Evolutionary conservation across 2,113 vertebrate genomes (phyloP).

Genomic region (Motacilla tschutschensis): DNA sequence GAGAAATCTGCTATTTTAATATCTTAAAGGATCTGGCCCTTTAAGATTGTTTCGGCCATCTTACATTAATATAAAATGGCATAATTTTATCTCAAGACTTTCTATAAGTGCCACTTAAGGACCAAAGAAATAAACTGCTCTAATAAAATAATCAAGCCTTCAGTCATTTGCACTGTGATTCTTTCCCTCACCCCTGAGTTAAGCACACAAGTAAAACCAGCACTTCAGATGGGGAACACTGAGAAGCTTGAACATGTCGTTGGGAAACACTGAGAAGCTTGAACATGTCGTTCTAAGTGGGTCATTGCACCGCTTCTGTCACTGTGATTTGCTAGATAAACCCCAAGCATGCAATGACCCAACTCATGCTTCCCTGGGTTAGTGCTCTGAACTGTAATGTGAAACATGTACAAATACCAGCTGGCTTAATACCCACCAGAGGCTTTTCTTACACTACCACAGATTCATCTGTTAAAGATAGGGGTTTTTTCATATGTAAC

Average conservation of each 20-base stretch:
- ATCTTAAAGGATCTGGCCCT: neutral
- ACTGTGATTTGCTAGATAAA: neutral
- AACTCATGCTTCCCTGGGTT: neutral
- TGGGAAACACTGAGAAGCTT: neutral
- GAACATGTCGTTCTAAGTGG: conserved; percentile 27
- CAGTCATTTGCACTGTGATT: neutral
- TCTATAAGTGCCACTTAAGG: neutral
- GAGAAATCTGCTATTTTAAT: neutral
- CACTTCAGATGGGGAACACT: neutral
- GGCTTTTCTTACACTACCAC: conserved; percentile 22
- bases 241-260: neutral
- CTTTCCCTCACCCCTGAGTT: neutral
- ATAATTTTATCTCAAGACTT: neutral
- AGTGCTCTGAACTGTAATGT: neutral
- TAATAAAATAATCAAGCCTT: neutral
- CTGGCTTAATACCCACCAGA: neutral
- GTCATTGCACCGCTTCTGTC: neutral
- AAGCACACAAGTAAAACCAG: neutral
- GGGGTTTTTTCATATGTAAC: neutral
- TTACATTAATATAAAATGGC: neutral
- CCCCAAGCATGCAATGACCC: neutral
- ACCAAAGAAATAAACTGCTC: neutral
- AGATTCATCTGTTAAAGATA: conserved; percentile 48
- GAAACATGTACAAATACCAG: conserved; percentile 39
- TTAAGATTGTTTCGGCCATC: neutral